Evolutionary conservation across 2,113 vertebrate species (phyloP).

Genomic region (Enhydra lutris): DNA sequence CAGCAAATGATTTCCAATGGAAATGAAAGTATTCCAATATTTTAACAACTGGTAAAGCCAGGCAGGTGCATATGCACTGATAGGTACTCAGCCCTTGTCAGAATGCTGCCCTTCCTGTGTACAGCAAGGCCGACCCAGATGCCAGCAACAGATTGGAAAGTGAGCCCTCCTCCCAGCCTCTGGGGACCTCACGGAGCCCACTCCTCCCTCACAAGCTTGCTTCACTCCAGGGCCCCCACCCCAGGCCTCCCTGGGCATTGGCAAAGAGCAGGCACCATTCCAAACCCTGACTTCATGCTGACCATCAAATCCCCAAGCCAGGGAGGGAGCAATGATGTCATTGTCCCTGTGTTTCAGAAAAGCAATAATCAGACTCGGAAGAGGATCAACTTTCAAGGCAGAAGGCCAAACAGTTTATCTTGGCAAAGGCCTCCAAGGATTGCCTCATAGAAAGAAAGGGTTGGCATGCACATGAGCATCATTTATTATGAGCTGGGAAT

Average conservation of each 20-base stretch:
- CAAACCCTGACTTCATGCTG: constrained; percentile 71
- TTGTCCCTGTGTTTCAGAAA: constrained; percentile 59
- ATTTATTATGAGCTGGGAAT: neutral
- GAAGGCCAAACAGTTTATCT: constrained; percentile 68
- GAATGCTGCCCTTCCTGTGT: neutral
- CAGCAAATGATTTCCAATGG: neutral
- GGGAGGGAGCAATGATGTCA: constrained; percentile 65
- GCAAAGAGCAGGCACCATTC: constrained; percentile 49
- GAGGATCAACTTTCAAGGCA: constrained; percentile 65
- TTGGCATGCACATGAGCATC: neutral
- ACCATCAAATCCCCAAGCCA: constrained; percentile 52
- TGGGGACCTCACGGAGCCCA: neutral
- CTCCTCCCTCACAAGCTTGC: neutral
- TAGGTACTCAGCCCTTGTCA: neutral
- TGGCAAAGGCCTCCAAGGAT: constrained; percentile 38
- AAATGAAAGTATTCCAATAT: neutral
- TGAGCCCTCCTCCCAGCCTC: neutral
- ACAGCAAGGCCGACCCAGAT: neutral
- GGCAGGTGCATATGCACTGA: neutral
- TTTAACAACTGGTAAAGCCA: neutral
- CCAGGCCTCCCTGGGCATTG: constrained; percentile 2
- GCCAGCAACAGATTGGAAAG: neutral
- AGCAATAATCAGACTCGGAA: constrained; percentile 58
- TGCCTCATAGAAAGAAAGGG: constrained; percentile 61
- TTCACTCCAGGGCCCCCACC: constrained; percentile 13